Evolutionary conservation across 2,888 invertebrate genomes (phyloP), one percentile per base, ranked within the genome.

Genomic region (Lapara coniferarum): DNA sequence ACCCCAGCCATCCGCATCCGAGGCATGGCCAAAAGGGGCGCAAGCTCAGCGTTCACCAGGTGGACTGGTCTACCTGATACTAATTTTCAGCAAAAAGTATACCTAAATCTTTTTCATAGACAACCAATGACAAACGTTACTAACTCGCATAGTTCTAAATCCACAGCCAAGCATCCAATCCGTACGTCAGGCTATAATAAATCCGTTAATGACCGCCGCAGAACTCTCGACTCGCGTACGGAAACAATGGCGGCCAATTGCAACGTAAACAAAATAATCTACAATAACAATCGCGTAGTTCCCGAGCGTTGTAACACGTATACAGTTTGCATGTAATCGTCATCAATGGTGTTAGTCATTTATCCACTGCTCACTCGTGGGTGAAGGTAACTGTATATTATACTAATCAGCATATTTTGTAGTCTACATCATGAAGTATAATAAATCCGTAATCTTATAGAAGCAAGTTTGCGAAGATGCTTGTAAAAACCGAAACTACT

Each of bases 291-390:
- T 63, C 46, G 16, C 19, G 49, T 63, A 63, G 49, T 63, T 49
- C 46, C 63, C 63, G 63, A 46, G 12, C 16, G 46, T 63, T 49
- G 46, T 12, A 12, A 8, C 13, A 46, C 16, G n/a, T n/a, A 63
- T 46, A 63, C n/a, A n/a, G 46, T 58, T 68, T 58, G 19, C 16
- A 46, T 63, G 19, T 49, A 71, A 74, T 74, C 56, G 71, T 57
- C 71, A 67, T 63, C 49, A 59, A 19, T 49, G 63, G 16, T 63
- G 16, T 63, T 63, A 63, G 37, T 59, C 12, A 16, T 63, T 63
- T 63, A 46, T 59, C 49, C 16, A 46, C 49, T 19, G 49, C 63
- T 13, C 30, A 49, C n/a, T 63, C 14, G 57, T 57, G 25, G 44
- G 63, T 4, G 16, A 16, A 46, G 19, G 19, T 19, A 63, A 49